phyloP scores from a whole-genome alignment of 2,888 invertebrate species.

The Cantharis rufa region DNA sequence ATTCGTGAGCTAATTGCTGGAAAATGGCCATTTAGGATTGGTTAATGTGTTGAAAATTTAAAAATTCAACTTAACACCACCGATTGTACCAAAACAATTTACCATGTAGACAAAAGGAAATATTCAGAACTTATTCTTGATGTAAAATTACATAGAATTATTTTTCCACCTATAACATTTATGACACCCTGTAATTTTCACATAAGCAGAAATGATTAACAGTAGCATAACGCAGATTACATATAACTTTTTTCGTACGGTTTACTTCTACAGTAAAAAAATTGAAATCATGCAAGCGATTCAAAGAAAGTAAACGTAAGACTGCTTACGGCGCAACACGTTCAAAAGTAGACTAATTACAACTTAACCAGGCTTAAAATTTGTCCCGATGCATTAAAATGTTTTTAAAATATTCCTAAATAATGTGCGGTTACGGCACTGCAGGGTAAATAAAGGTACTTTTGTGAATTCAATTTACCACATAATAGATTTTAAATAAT shows the following conservation, averaged over 20 bases:
- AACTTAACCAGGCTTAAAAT: conserved; percentile 11
- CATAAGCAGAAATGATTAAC: background rate
- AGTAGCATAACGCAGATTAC: background rate
- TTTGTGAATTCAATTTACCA: background rate
- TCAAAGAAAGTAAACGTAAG: conserved; percentile 21
- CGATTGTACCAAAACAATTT: background rate
- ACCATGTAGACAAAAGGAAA: background rate
- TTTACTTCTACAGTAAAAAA: background rate
- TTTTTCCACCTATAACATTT: background rate
- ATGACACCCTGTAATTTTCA: conserved; percentile 1
- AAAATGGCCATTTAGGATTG: background rate
- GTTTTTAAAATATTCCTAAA: background rate
- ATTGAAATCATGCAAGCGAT: conserved; percentile 12
- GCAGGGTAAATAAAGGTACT: background rate
- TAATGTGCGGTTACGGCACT: conserved; percentile 11
- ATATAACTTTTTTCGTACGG: background rate
- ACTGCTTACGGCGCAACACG: conserved; percentile 22
- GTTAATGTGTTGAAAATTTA: background rate
- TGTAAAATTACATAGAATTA: background rate
- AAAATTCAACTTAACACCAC: background rate
- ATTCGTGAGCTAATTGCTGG: conserved; percentile 14
- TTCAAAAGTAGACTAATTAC: conserved; percentile 22
- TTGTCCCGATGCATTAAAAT: conserved; percentile 9
- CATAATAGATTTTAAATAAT: background rate
- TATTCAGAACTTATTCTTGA: background rate